Evolutionary conservation across 2,113 vertebrate genomes (phyloP), one percentile per base, ranked within the genome.

Genomic region (Climacteris rufus): DNA sequence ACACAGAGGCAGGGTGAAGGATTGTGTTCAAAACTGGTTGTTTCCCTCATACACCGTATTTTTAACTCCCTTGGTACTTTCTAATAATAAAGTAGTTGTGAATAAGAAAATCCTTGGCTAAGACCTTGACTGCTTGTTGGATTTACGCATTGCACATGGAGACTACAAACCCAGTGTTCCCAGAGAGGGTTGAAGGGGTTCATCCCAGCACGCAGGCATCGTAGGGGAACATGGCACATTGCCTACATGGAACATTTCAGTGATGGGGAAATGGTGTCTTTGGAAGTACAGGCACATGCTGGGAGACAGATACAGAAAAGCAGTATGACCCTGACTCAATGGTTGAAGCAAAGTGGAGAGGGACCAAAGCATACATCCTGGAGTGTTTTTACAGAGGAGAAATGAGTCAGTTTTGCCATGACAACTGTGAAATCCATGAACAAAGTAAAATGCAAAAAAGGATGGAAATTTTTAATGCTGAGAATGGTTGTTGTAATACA

Each of bases 161-260:
- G 5, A 56, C 35, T 77, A 16, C 33, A 86, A 64, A 24, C 5
- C 12, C 44, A 39, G 22, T 3, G 22, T 11, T 89, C 44, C 33
- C 71, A 16, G 35, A 35, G 8, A 7, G 23, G 9, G 11, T 2
- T 60, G n/a, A 27, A 59, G 40, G 14, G 56, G 57, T 25, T 74
- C 22, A 33, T 56, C 45, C 81, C 54, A n/a, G 6, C 68, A 44
- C 0, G 0, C 0, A 31, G 45, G 45, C 44, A 31, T 11, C 0
- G 0, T 7, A 72, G 27, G 56, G 4, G 8, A 61, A 65, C 20
- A 11, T 31, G 16, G 44, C 14, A 44, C 27, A 7, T 5, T 52
- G 14, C 52, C 27, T 60, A 4, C 31, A 7, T 2, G 19, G 13
- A 64, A 83, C 3, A 3, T 21, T 63, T 54, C 35, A n/a, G 0